Conservation (phyloP, 2,888 invertebrate species). For the Polietes domitor region DNA sequence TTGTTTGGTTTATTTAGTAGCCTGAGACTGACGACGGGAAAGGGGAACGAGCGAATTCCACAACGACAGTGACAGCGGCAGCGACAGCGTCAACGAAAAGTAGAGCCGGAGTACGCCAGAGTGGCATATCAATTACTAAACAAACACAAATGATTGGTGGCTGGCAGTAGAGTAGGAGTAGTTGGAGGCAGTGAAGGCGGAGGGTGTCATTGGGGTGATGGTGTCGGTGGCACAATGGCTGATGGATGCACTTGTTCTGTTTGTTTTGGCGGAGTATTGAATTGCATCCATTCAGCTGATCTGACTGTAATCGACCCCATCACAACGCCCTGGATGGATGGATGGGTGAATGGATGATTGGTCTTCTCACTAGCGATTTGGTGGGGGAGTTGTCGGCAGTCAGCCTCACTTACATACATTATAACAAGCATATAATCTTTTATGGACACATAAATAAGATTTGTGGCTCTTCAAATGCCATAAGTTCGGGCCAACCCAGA, state of each 20-base stretch:
- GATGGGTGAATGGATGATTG: not conserved
- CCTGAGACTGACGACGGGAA: slow-evolving; percentile 19
- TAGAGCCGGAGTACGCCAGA: slow-evolving; percentile 65
- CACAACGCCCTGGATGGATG: not conserved
- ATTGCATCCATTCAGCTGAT: slow-evolving; percentile 15
- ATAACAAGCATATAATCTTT: slow-evolving; percentile 31
- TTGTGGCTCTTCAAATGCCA: slow-evolving; percentile 13
- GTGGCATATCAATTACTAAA: slow-evolving; percentile 79
- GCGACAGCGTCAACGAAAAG: slow-evolving; percentile 44
- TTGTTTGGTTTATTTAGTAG: slow-evolving; percentile 25
- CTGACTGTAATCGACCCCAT: slow-evolving; percentile 23
- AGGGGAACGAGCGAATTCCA: not conserved
- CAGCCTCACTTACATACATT: slow-evolving; percentile 18
- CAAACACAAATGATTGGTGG: slow-evolving; percentile 72
- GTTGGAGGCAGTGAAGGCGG: slow-evolving; percentile 39
- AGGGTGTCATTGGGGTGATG: not conserved
- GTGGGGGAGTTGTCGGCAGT: not conserved
- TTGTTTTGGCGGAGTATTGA: slow-evolving; percentile 14
- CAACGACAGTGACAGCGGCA: not conserved
- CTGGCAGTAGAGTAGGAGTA: slow-evolving; percentile 50
- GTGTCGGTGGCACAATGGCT: not conserved
- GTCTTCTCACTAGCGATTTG: not conserved
- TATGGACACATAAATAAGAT: not conserved
- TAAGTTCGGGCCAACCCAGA: not conserved
- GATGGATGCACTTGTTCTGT: slow-evolving; percentile 28